Evolutionary conservation across 30 jellyfish, hydroid and myxozoan species (phyloP), one percentile per base, ranked within the genome.

Genomic region (Aurelia sp.): DNA sequence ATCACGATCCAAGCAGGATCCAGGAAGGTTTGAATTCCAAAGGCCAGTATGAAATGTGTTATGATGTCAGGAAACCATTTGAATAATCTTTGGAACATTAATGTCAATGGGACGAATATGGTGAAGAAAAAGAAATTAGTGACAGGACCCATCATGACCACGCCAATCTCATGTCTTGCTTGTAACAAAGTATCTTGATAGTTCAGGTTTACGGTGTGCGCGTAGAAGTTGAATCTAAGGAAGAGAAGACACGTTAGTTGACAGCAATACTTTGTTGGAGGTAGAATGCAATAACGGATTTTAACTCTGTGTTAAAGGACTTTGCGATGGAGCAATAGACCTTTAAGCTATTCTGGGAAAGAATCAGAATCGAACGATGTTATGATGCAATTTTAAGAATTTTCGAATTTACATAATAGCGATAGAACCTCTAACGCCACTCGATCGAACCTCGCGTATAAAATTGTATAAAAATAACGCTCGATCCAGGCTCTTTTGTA

Each of bases 101-200:
- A 76, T 2, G 99, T 72, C 74, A 95, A 59, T 9, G 91, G 87
- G 9, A 95, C 82, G 79, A 95, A 70, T 47, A 89, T 12, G 0
- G 74, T 19, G 81, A 90, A 66, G 76, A 85, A 62, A 10, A 90
- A 31, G 65, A 95, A 78, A 67, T 90, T 90, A 31, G 99, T 82
- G 55, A 95, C 69, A 16, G 97, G 99, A 10, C 99, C 99, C 84
- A 95, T 82, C 84, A 95, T 96, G 81, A 95, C 91, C 55, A 95
- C 74, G 5, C 96, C 99, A 60, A 95, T 73, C 52, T 95, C 99
- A 59, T 95, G 98, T 27, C 99, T 91, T 63, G 99, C 88, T 50
- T 96, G 98, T 76, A 95, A 75, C 72, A 95, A 65, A 2, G 99
- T 90, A 90, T 88, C 95, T 47, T 95, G 99, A 86, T 95, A 95